A percentile compares a stretch with the other conserved stretches of the same genome.
Conservation (phyloP, 2,113 vertebrate genomes). For the Bostrychus sinensis region DNA sequence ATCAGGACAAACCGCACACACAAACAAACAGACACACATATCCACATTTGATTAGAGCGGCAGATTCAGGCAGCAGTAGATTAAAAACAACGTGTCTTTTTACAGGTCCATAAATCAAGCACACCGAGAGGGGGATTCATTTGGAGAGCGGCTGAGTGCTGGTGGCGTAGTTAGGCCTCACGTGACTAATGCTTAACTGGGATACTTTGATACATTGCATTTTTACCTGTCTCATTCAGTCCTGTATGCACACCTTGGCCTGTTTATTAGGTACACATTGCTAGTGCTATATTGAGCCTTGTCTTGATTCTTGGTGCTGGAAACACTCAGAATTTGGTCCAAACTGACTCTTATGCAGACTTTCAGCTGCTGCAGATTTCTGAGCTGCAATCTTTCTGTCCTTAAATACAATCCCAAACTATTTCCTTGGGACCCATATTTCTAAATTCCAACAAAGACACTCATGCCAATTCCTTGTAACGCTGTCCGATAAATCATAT, state of each 20-base stretch:
- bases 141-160: conserved; percentile 64
- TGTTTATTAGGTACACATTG: conserved; percentile 17
- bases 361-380: no score
- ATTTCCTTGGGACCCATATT: no score
- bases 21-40: conserved; percentile 46
- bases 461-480: no score
- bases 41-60: conserved; percentile 74
- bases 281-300: no score
- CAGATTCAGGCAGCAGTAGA: conserved; percentile 77
- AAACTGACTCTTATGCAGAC: no score
- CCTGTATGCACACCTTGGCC: conserved; percentile 17
- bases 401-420: no score
- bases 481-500: no score
- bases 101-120: conserved; percentile 83
- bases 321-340: no score
- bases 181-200: conserved; percentile 69
- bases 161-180: conserved; percentile 68
- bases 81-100: conserved; percentile 84
- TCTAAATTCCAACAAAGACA: no score
- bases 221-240: conserved; percentile 77
- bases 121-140: conserved; percentile 77
- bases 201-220: conserved; percentile 72
- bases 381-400: no score
- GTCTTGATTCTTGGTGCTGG: no score
- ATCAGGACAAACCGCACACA: conserved; percentile 48